Base-by-base conservation (phyloP, 1,140 invertebrate genomes). In the Lepidostoma basale region DNA sequence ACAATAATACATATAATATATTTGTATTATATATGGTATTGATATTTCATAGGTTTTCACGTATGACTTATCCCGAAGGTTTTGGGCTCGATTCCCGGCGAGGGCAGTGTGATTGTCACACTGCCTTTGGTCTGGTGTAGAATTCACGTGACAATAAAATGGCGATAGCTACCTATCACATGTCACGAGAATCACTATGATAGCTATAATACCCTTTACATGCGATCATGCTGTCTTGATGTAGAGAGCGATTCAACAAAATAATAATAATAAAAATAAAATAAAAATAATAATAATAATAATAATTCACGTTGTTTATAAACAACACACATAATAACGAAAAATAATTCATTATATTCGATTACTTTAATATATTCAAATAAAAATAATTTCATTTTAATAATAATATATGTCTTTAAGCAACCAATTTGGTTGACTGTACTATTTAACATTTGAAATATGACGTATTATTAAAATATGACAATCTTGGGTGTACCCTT, bases 381-480 rank as follows among this genome's bases (percentile, higher is more conserved):
- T 12, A 36, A 9, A 2, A 6, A 36, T 2, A 36, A 36, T 12
- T 36, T 36, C 9, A 5, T n/a, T 12, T 36, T 3, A 36, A 12
- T 2, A 36, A 36, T 36, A 1, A n/a, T 36, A 36, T 36, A 12
- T 36, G 1, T 36, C 5, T 9, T 36, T 36, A 36, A n/a, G 14
- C 33, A n/a, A n/a, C n/a, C n/a, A 36, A 12, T 36, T 36, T 9
- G 10, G 33, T n/a, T 9, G 1, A n/a, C 14, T 36, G 33, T 36
- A 36, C 2, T 12, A 1, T 36, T 1, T 36, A 9, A 36, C 33
- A 47, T 18, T 47, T 47, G 44, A 47, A 47, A 47, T 18, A 47
- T 9, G 12, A 47, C 18, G 16, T 47, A 22, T 47, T 47, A 47
- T 47, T 47, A 47, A 47, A 47, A 47, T 47, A 47, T 47, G 1